phyloP scores from a whole-genome alignment of 2,888 invertebrate genomes.

The Oscheius myriophilus region DNA sequence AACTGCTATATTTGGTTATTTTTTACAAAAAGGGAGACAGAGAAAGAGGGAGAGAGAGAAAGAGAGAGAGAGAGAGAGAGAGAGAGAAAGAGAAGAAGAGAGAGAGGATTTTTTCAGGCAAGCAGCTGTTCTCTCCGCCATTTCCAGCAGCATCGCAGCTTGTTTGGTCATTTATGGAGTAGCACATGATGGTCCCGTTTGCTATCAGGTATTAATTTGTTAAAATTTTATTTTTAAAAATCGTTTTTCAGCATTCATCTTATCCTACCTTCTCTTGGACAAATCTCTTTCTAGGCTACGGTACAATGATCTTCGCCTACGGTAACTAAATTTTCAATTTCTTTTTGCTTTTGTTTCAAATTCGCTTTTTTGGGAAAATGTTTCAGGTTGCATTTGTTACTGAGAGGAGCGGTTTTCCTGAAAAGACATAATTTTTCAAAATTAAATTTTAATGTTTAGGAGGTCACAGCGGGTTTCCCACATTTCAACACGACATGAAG shows the following conservation, averaged over 20 bases:
- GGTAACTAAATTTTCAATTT: constrained; percentile 23
- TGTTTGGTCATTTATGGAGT: constrained; percentile 37
- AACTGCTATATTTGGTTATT: constrained; percentile 53
- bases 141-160: constrained; percentile 37
- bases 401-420: no score
- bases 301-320: constrained; percentile 71
- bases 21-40: background rate
- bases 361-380: no score
- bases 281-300: constrained; percentile 80
- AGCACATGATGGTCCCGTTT: constrained; percentile 31
- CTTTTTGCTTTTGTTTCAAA: no score
- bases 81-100: no score
- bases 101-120: constrained; percentile 16
- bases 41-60: no score
- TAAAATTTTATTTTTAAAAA: background rate
- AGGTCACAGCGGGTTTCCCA: constrained; percentile 82
- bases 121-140: constrained; percentile 32
- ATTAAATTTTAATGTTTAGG: constrained; percentile 71
- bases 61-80: no score
- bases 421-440: no score
- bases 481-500: constrained; percentile 89
- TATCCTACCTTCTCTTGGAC: constrained; percentile 76
- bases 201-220: constrained; percentile 22
- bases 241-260: constrained; percentile 63
- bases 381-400: no score